Conservation (phyloP, 2,888 invertebrate species). For the Agrochola macilenta region DNA sequence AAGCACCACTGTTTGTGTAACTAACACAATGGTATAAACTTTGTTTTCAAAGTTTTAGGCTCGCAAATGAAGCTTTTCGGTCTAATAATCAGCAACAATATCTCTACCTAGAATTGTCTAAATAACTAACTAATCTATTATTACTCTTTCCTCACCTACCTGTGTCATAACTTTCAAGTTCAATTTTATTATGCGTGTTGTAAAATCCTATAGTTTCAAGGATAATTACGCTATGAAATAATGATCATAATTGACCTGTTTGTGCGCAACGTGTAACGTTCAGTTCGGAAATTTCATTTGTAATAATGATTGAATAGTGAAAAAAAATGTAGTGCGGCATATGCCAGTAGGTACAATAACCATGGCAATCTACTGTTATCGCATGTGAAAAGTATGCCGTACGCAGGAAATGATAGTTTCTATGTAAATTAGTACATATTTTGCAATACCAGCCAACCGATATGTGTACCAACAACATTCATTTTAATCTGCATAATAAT, state of each 20-base stretch:
- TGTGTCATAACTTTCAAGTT: constrained; percentile 4
- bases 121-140: background rate
- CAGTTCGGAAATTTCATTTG: constrained; percentile 41
- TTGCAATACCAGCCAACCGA: constrained; percentile 64
- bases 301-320: constrained; percentile 33
- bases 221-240: constrained; percentile 36
- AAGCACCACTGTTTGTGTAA: too few relatives aligned
- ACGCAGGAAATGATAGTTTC: constrained; percentile 84
- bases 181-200: constrained; percentile 24
- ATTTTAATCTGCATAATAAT: constrained; percentile 65
- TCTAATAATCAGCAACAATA: background rate
- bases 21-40: background rate
- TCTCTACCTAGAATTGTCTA: background rate
- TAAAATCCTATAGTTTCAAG: constrained; percentile 43
- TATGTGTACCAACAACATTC: constrained; percentile 53
- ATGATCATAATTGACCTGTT: constrained; percentile 51
- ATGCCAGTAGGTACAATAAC: constrained; percentile 37
- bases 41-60: background rate
- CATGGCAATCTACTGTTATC: constrained; percentile 71
- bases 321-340: constrained; percentile 43
- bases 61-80: background rate
- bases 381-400: constrained; percentile 81
- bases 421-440: constrained; percentile 77
- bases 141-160: constrained; percentile 16
- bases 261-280: constrained; percentile 42